Conservation (phyloP, 2,888 invertebrate genomes). For the Tryphoninae sp. region DNA sequence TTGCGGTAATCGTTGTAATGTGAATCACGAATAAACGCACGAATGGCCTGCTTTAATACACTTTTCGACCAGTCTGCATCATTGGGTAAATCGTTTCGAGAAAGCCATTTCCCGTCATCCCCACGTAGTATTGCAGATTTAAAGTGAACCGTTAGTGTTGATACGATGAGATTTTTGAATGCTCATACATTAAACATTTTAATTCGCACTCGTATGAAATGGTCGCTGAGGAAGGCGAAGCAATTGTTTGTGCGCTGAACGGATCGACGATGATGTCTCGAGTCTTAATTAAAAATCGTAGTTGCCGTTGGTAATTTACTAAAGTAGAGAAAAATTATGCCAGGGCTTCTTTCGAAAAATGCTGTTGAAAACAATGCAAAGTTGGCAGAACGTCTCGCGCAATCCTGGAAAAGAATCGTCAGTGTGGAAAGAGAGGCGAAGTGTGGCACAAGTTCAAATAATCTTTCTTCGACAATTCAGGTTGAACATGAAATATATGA, state of each 20-base stretch:
- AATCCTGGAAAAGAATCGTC: neutral
- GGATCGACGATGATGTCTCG: neutral
- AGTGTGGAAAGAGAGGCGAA: conserved; percentile 8
- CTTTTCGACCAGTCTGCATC: conserved; percentile 32
- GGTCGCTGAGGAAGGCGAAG: neutral
- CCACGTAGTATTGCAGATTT: neutral
- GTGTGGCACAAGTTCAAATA: conserved; percentile 60
- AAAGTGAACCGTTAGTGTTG: neutral
- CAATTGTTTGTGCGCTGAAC: neutral
- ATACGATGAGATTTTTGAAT: conserved; percentile 2
- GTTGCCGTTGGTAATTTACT: conserved; percentile 31
- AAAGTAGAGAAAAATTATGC: conserved; percentile 15
- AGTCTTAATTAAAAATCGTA: conserved; percentile 1
- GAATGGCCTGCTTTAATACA: conserved; percentile 17
- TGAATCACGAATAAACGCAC: conserved; percentile 7
- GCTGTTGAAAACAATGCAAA: conserved; percentile 31
- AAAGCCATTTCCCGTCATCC: neutral
- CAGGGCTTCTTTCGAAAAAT: conserved; percentile 34
- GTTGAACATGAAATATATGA: conserved; percentile 43
- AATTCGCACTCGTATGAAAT: neutral
- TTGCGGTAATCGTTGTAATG: conserved; percentile 14
- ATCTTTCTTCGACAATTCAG: conserved; percentile 56
- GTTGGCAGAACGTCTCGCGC: conserved; percentile 36
- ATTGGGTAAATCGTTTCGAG: conserved; percentile 24
- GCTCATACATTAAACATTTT: neutral